Conservation (phyloP, 2,797 vertebrate species). For the Mallotus villosus region DNA sequence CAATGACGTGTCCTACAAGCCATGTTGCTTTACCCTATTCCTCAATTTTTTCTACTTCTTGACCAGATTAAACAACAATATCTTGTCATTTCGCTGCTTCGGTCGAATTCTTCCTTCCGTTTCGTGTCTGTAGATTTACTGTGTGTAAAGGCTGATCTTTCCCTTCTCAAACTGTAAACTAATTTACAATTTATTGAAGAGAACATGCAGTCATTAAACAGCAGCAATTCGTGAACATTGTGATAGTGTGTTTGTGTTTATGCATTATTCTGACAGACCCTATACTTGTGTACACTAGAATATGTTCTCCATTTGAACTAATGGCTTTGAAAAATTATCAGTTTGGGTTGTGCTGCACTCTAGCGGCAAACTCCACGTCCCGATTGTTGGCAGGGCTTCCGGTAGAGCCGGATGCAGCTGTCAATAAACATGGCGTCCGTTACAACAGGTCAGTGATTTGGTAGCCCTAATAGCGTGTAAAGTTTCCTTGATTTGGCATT, state of each 20-base stretch:
- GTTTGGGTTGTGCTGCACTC: constrained; percentile 35
- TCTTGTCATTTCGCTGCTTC: constrained; percentile 5
- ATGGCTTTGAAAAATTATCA: background rate
- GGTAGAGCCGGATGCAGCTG: constrained; percentile 30
- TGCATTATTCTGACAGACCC: no score
- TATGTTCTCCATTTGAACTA: no score
- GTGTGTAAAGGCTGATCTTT: constrained; percentile 59
- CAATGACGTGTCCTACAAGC: constrained; percentile 37
- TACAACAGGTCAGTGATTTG: constrained; percentile 75
- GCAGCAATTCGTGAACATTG: constrained; percentile 39
- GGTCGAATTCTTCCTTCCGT: constrained; percentile 1
- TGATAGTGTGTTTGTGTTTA: constrained; percentile 11
- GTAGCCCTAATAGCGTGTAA: constrained; percentile 37
- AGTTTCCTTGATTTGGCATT: background rate
- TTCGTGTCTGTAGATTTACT: constrained; percentile 42
- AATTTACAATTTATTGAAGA: constrained; percentile 53
- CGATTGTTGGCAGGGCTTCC: background rate
- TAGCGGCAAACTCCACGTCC: constrained; percentile 35
- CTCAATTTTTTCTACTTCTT: background rate
- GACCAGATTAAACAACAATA: background rate
- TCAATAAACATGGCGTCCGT: constrained; percentile 79
- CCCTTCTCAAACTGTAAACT: constrained; percentile 44
- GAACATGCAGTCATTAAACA: constrained; percentile 67
- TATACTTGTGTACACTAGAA: no score
- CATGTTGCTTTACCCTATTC: constrained; percentile 11